Conservation (phyloP, 2,797 vertebrate species). For the Silurus aristotelis region DNA sequence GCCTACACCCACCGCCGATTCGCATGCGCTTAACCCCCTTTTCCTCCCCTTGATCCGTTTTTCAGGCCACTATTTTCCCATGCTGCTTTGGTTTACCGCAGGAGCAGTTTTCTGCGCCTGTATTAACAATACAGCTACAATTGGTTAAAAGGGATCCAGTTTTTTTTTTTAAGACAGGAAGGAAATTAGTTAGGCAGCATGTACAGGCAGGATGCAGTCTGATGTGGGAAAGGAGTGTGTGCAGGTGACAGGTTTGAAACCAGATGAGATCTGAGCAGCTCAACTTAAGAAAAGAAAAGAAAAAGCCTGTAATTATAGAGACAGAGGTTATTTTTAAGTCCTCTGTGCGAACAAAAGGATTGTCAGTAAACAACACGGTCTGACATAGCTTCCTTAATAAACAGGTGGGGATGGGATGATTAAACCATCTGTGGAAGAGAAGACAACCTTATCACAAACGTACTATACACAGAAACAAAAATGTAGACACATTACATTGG, state of each 20-base stretch:
- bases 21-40: background rate
- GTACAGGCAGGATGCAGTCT: conserved; percentile 73
- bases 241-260: conserved; percentile 60
- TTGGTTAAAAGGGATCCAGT: conserved; percentile 39
- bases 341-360: conserved; percentile 57
- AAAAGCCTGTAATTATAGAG: conserved; percentile 65
- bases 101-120: background rate
- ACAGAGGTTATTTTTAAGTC: conserved; percentile 54
- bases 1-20: conserved; percentile 41
- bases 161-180: conserved; percentile 63
- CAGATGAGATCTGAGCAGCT: conserved; percentile 47
- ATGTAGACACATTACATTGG: background rate
- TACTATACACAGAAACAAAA: background rate
- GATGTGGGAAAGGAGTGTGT: conserved; percentile 62
- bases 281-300: conserved; percentile 50
- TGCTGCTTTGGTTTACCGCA: conserved; percentile 13
- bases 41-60: conserved; percentile 20
- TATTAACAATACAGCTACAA: conserved; percentile 5
- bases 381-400: conserved; percentile 33
- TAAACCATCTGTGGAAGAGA: conserved; percentile 15
- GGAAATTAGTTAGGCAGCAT: conserved; percentile 62
- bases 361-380: conserved; percentile 36
- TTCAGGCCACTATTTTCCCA: background rate
- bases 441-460: conserved; percentile 18
- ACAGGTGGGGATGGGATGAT: conserved; percentile 40